phyloP scores from a whole-genome alignment of 2,797 vertebrate species.

The Macrochelys suwanniensis region DNA sequence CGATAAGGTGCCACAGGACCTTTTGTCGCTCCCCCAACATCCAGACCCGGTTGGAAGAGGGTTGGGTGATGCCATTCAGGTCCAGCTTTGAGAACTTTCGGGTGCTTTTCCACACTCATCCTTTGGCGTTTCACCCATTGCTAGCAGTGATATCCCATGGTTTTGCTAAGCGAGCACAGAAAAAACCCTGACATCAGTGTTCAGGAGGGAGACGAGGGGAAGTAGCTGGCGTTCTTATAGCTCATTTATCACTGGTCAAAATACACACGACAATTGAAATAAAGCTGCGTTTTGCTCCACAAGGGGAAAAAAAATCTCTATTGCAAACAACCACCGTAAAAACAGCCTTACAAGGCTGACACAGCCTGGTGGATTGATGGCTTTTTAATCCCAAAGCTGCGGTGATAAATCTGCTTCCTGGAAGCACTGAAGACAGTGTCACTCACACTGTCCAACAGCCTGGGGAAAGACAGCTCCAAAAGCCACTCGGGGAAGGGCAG shows the following conservation, averaged over 20 bases:
- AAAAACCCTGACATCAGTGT: conserved; percentile 15
- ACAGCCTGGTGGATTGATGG: conserved; percentile 62
- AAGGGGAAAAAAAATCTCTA: conserved; percentile 10
- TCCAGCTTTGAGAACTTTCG: not conserved
- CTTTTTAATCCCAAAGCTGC: conserved; percentile 69
- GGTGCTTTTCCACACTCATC: not conserved
- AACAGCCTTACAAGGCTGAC: conserved; percentile 75
- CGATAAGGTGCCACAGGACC: no score
- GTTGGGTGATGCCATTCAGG: not conserved
- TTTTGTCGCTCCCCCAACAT: not conserved
- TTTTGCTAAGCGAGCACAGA: not conserved
- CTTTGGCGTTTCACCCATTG: not conserved
- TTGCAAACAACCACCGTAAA: conserved; percentile 41
- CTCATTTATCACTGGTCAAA: conserved; percentile 52
- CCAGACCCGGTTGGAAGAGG: not conserved
- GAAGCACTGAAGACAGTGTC: conserved; percentile 31
- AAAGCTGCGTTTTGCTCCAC: conserved; percentile 40
- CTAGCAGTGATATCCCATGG: not conserved
- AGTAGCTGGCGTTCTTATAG: not conserved
- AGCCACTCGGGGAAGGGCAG: not conserved
- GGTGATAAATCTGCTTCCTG: conserved; percentile 68
- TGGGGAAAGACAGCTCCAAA: fast-evolving
- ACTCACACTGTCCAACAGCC: fast-evolving
- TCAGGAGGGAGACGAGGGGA: conserved; percentile 24
- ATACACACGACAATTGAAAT: conserved; percentile 21